Percentiles rank a stretch among this genome's conserved stretches.
Conservation (phyloP, 2,888 invertebrate species). For the Harpalus rubripes region DNA sequence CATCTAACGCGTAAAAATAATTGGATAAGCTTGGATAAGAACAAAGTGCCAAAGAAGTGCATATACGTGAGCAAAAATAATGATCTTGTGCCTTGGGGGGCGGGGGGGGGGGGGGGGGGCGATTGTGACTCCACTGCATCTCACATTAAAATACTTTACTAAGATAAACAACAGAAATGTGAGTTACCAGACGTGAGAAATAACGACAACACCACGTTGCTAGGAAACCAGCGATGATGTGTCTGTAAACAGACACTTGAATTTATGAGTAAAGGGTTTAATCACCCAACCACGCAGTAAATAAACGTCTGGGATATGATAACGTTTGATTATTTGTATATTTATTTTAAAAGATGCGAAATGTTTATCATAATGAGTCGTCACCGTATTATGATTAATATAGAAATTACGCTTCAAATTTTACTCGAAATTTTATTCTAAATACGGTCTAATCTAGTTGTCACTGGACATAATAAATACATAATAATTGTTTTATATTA, state of each 20-base stretch:
- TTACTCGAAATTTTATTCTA: no score
- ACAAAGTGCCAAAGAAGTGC: slow-evolving; percentile 26
- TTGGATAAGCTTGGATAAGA: slow-evolving; percentile 43
- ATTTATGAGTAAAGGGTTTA: slow-evolving; percentile 44
- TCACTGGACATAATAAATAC: no score
- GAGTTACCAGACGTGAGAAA: slow-evolving; percentile 43
- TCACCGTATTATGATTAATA: no score
- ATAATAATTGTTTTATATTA: no score
- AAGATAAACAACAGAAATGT: slow-evolving; percentile 51
- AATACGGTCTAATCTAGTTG: no score
- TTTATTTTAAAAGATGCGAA: slow-evolving; percentile 21
- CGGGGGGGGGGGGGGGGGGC: no score
- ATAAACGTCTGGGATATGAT: slow-evolving; percentile 10
- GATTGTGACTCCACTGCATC: slow-evolving; percentile 11
- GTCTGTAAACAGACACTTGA: slow-evolving; percentile 38
- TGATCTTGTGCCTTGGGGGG: background rate
- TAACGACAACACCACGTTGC: slow-evolving; percentile 19
- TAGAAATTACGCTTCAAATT: no score
- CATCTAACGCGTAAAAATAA: slow-evolving; percentile 43
- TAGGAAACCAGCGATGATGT: slow-evolving; percentile 42
- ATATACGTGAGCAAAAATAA: slow-evolving; percentile 41
- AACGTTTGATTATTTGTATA: slow-evolving; percentile 6
- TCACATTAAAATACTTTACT: slow-evolving; percentile 42
- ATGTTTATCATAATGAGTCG: slow-evolving; percentile 12
- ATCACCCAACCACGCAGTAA: slow-evolving; percentile 27